A percentile compares a stretch with the other conserved stretches of the same genome.
phyloP scores from a whole-genome alignment of 2,888 invertebrate genomes.

The Caenorhabditis sp. region DNA sequence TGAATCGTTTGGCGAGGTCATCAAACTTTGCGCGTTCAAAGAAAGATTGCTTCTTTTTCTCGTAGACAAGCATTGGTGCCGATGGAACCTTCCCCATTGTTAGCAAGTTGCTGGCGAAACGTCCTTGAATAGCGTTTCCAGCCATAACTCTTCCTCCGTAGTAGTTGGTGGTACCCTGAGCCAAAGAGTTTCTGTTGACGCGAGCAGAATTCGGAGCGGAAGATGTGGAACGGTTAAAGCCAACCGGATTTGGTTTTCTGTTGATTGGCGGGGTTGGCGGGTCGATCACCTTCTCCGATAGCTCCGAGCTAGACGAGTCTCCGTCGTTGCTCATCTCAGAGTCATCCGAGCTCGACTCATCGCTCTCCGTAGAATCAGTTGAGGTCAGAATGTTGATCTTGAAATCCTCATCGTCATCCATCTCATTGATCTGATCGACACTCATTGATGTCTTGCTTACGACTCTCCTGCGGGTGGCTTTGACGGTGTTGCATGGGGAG shows the following conservation, averaged over 20 bases:
- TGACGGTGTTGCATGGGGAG: constrained; percentile 65
- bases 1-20: no score
- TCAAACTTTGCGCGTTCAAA: no score
- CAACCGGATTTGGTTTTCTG: background rate
- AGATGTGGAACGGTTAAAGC: constrained; percentile 21
- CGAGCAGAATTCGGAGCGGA: constrained; percentile 48
- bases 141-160: constrained; percentile 57
- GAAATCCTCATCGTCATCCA: constrained; percentile 58
- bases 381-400: constrained; percentile 21
- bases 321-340: constrained; percentile 69
- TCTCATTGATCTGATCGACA: constrained; percentile 59
- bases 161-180: constrained; percentile 22
- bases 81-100: constrained; percentile 67
- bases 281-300: constrained; percentile 41
- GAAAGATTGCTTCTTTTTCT: constrained; percentile 42
- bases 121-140: constrained; percentile 34
- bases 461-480: constrained; percentile 25
- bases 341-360: constrained; percentile 44
- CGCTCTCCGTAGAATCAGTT: constrained; percentile 2
- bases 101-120: constrained; percentile 31
- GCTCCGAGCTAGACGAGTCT: constrained; percentile 70
- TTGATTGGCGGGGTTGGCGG: constrained; percentile 4
- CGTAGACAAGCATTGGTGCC: constrained; percentile 61
- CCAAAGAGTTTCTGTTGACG: constrained; percentile 28
- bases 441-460: constrained; percentile 65